Conservation (phyloP, 2,797 vertebrate genomes). For the Crax fasciolata region DNA sequence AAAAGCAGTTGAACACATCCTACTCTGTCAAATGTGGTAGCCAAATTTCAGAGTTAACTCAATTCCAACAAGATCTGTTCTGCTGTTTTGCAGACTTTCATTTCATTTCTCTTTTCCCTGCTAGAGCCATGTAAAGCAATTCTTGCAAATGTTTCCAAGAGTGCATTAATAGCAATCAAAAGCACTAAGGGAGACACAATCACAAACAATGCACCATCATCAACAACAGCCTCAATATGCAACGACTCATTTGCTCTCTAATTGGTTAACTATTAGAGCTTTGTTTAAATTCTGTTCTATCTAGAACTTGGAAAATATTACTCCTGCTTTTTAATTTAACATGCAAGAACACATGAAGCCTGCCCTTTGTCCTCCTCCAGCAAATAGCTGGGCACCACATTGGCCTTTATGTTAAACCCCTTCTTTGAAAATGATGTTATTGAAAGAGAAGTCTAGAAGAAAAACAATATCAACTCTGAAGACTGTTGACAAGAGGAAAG, state of each 20-base stretch:
- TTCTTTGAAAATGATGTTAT: not conserved
- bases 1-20: not conserved
- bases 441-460: not conserved
- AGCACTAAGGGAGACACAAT: not conserved
- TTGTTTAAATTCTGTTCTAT: conserved; percentile 28
- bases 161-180: conserved; percentile 21
- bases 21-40: not conserved
- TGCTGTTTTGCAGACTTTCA: not conserved
- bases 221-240: not conserved
- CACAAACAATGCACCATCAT: conserved; percentile 25
- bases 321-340: conserved; percentile 4
- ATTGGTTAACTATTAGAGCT: not conserved
- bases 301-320: conserved; percentile 1
- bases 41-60: not conserved
- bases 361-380: not conserved
- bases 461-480: not conserved
- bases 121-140: conserved; percentile 1
- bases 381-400: not conserved
- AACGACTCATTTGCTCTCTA: conserved; percentile 35
- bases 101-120: not conserved
- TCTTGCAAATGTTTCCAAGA: not conserved
- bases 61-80: not conserved
- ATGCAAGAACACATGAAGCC: not conserved
- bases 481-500: not conserved
- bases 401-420: not conserved